A percentile compares a stretch with the other conserved stretches of the same genome.
Evolutionary conservation across 2,888 invertebrate genomes (phyloP).

Genomic region (Catocala fraxini): DNA sequence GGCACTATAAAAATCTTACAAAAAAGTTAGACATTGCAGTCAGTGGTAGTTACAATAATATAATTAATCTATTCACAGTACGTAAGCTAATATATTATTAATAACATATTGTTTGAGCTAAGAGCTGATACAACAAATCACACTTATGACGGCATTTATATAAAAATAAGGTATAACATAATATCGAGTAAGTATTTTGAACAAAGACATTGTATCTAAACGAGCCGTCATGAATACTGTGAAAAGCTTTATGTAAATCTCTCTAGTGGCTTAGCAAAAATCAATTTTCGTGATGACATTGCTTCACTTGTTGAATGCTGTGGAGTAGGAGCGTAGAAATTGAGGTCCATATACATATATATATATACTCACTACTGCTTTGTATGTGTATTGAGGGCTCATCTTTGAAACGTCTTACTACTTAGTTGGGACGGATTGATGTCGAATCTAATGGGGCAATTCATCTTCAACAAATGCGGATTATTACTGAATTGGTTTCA

Average conservation of each 20-base stretch:
- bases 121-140: slow-evolving; percentile 6
- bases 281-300: slow-evolving; percentile 54
- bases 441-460: neutral
- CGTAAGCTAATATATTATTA: neutral
- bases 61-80: slow-evolving; percentile 3
- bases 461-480: neutral
- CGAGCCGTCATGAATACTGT: slow-evolving; percentile 6
- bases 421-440: neutral
- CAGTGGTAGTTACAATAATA: neutral
- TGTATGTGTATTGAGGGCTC: neutral
- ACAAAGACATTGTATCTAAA: slow-evolving; percentile 37
- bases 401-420: neutral
- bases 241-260: slow-evolving; percentile 38
- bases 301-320: slow-evolving; percentile 56
- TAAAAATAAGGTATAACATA: slow-evolving; percentile 9
- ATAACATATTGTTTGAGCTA: slow-evolving; percentile 4
- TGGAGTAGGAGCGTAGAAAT: slow-evolving; percentile 26
- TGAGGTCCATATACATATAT: slow-evolving; percentile 4
- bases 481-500: too few species aligned
- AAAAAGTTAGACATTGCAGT: too few species aligned
- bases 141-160: slow-evolving; percentile 12
- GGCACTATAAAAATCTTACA: too few species aligned
- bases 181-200: slow-evolving; percentile 30
- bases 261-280: slow-evolving; percentile 46
- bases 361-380: slow-evolving; percentile 13